phyloP scores from a whole-genome alignment of 2,113 vertebrate genomes.

The Helogale parvula region DNA sequence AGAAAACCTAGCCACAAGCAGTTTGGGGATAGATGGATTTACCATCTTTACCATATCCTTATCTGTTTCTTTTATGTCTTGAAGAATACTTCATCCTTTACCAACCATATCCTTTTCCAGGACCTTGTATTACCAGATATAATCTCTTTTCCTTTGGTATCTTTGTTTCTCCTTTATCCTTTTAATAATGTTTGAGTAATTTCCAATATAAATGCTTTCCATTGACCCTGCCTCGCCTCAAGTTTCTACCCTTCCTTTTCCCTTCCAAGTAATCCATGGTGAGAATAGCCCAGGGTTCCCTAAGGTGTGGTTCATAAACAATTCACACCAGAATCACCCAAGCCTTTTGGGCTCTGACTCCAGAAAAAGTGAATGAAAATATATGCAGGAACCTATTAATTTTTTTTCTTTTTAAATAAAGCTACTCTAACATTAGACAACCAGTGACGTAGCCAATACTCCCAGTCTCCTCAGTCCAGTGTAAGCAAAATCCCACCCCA shows the following conservation, averaged over 20 bases:
- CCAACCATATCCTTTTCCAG: not conserved
- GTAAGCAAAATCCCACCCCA: not conserved
- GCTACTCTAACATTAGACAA: not conserved
- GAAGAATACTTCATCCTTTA: not conserved
- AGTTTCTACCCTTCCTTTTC: not conserved
- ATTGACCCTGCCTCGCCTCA: not conserved
- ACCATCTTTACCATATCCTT: not conserved
- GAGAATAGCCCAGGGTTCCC: not conserved
- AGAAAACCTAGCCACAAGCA: not conserved
- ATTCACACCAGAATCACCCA: not conserved
- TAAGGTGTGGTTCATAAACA: not conserved
- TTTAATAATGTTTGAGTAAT: not conserved
- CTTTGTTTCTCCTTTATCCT: not conserved
- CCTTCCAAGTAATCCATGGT: not conserved
- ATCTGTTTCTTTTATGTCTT: not conserved
- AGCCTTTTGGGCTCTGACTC: not conserved
- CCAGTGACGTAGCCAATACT: not conserved
- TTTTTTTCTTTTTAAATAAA: conserved; percentile 28
- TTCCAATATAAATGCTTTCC: not conserved
- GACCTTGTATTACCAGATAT: not conserved
- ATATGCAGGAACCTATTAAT: not conserved
- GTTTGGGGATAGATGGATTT: not conserved
- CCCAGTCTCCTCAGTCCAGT: not conserved
- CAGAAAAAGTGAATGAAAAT: not conserved
- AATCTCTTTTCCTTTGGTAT: not conserved